Base-by-base conservation (phyloP, 2,888 invertebrate species). In the Ormyrus rosae region DNA sequence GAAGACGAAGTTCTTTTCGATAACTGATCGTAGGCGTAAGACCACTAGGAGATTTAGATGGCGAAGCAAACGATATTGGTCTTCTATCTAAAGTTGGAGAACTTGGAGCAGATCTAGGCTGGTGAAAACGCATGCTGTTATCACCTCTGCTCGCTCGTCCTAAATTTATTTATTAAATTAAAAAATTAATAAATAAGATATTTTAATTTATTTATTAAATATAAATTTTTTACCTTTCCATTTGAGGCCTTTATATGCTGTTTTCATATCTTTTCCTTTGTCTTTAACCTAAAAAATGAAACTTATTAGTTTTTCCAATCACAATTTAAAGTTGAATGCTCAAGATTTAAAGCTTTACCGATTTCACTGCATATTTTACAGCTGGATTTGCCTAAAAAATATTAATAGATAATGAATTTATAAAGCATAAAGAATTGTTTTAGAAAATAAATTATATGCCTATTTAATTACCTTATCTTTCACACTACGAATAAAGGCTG, bases 281-380 rank as follows among this genome's bases (percentile, higher is more conserved):
- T 95, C 95, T 90, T 94, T 95, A 5, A 95, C 94, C 95, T 95
- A 53, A 58, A 50, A 70, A 65, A 53, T 63, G n/a, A 55, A 19
- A 71, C 53, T 19, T 9, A 60, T 65, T 69, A n/a, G 8, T 11
- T 19, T 60, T 64, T 64, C 10, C 34, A 34, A 5, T 56, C 34
- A 34, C 34, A 4, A 34, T 34, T 34, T 4, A 34, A 34, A 34
- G 34, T 34, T 46, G 61, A 76, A 75, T 63, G 48, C 19, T 69
- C 10, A 19, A 70, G 6, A 48, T 48, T 34, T 13, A 68, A 68
- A 19, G 78, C 95, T 96, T 96, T 94, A 97, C 97, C 93, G 96
- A 95, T 94, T 97, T 96, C 81, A 97, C 97, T 88, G 97, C 97
- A 91, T 96, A 96, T 93, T 96, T 97, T 91, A 98, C 95, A 88